Conservation (phyloP, 2,797 vertebrate genomes). For the Trematomus bernacchii region DNA sequence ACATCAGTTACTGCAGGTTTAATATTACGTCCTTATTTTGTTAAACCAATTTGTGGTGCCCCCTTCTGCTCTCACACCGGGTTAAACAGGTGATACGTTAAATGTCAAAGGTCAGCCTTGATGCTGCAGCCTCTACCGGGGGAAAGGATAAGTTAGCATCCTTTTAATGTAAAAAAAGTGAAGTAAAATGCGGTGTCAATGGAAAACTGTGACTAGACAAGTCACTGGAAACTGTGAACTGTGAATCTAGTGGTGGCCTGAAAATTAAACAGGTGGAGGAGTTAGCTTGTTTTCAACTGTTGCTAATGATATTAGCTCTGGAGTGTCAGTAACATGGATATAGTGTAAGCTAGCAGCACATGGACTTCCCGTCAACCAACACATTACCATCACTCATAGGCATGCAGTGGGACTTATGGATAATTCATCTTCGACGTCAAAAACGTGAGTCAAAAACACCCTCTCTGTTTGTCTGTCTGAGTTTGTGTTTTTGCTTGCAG, state of each 20-base stretch:
- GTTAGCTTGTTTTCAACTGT: background rate
- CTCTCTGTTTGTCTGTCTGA: background rate
- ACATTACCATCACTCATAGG: background rate
- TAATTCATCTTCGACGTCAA: background rate
- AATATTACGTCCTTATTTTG: no score
- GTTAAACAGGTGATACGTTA: background rate
- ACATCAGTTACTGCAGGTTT: no score
- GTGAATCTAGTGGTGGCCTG: no score
- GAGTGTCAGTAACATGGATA: background rate
- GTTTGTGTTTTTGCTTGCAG: background rate
- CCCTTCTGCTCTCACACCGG: no score
- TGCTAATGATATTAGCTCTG: background rate
- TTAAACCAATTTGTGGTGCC: background rate
- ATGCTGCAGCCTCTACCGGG: no score
- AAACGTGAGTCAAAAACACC: constrained; percentile 8
- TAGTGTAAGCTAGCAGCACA: background rate
- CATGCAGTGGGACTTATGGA: background rate
- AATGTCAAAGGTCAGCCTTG: background rate
- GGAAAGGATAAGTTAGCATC: background rate
- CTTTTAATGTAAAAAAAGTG: background rate
- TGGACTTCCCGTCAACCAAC: background rate
- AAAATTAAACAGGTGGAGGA: background rate
- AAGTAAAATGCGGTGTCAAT: background rate
- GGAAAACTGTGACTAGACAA: background rate
- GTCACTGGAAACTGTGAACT: background rate